Evolutionary conservation across 2,797 vertebrate genomes (phyloP).

Genomic region (Neomorphus geoffroyi): DNA sequence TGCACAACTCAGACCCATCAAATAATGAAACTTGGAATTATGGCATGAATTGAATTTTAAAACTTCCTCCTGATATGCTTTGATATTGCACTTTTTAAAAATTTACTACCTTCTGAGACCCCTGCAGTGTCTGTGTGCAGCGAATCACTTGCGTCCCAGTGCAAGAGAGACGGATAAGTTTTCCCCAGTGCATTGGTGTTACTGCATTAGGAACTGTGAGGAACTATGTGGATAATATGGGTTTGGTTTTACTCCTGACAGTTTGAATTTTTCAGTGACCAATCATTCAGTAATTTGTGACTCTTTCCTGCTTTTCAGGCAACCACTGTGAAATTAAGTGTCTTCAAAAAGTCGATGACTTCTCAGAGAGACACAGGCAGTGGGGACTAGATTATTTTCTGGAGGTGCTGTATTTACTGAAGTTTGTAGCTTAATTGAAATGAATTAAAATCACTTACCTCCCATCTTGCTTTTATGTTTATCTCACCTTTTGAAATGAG

Average conservation of each 20-base stretch:
- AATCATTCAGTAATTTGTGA: neutral
- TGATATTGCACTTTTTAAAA: neutral
- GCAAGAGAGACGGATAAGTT: neutral
- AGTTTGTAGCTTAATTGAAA: constrained; percentile 55
- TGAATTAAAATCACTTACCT: neutral
- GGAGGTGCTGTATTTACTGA: constrained; percentile 72
- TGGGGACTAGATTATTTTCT: constrained; percentile 77
- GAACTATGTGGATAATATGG: neutral
- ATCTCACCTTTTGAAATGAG: neutral
- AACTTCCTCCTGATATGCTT: neutral
- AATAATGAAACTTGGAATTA: neutral
- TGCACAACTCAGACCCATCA: neutral
- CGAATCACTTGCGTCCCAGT: neutral
- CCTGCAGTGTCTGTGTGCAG: neutral
- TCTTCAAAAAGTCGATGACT: constrained; percentile 62
- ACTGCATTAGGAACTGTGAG: neutral
- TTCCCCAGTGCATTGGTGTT: neutral
- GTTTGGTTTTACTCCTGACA: neutral
- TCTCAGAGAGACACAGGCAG: constrained; percentile 55
- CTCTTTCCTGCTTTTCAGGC: constrained; percentile 60
- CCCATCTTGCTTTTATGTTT: neutral
- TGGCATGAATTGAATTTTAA: neutral
- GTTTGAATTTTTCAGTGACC: neutral
- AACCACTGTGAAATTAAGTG: constrained; percentile 60
- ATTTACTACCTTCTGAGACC: neutral